Conservation (phyloP, 2,113 vertebrate genomes). For the Poicephalus meyeri region DNA sequence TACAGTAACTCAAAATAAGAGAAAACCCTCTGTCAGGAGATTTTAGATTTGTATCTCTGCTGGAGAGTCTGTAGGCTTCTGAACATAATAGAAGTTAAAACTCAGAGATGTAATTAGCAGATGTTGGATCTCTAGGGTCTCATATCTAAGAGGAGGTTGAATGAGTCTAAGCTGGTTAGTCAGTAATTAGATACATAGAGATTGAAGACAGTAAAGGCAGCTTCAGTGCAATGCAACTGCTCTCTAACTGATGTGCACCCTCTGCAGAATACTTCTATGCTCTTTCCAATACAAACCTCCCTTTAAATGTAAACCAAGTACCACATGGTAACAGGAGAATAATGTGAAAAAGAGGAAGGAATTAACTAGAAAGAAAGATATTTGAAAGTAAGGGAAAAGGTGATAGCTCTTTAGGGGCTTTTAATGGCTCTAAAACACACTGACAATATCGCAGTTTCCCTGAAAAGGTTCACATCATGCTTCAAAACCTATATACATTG, state of each 20-base stretch:
- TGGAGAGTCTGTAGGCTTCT: neutral
- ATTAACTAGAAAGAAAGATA: neutral
- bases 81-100: neutral
- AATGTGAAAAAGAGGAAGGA: neutral
- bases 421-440: neutral
- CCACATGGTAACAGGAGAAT: neutral
- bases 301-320: neutral
- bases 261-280: neutral
- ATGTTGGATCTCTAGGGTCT: neutral
- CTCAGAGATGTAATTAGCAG: neutral
- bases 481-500: neutral
- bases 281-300: neutral
- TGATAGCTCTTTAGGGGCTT: constrained; percentile 3
- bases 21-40: neutral
- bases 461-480: neutral
- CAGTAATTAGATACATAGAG: neutral
- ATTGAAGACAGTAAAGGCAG: neutral
- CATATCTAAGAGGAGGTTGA: neutral
- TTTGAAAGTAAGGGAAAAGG: neutral
- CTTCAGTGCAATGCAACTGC: neutral
- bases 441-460: neutral
- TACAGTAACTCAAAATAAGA: neutral
- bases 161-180: neutral
- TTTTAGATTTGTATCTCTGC: neutral
- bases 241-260: neutral